Conservation (phyloP, 1,140 invertebrate species). For the Nasonia vitripennis region DNA sequence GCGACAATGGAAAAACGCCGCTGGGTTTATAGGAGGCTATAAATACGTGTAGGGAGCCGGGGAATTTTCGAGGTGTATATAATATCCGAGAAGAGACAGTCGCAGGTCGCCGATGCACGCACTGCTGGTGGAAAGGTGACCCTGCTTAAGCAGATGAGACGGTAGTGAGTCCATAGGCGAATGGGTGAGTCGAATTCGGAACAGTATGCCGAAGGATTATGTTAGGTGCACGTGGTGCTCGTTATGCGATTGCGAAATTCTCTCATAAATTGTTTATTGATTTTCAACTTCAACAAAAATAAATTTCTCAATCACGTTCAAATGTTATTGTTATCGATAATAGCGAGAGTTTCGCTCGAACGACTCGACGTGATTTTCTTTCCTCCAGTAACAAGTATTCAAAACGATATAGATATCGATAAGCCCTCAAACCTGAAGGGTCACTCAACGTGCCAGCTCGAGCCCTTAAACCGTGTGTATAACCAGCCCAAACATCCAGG, state of each 20-base stretch:
- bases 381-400: no score
- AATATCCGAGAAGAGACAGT: background rate
- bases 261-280: no score
- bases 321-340: no score
- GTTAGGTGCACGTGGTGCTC: background rate
- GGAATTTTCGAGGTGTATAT: background rate
- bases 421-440: background rate
- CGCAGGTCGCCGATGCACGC: background rate
- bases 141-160: background rate
- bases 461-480: background rate
- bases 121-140: background rate
- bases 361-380: no score
- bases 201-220: background rate
- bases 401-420: no score
- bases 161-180: slow-evolving; percentile 2
- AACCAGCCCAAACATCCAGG: no score
- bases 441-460: background rate
- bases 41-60: slow-evolving; percentile 49
- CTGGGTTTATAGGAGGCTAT: slow-evolving; percentile 55
- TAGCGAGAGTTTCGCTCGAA: no score
- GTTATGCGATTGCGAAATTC: background rate
- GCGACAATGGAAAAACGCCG: slow-evolving; percentile 62
- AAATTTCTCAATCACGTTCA: no score
- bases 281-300: no score
- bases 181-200: background rate